Percentiles rank a stretch among this genome's conserved stretches.
phyloP scores from a whole-genome alignment of 2,113 vertebrate species.

The Synodontis membranacea region DNA sequence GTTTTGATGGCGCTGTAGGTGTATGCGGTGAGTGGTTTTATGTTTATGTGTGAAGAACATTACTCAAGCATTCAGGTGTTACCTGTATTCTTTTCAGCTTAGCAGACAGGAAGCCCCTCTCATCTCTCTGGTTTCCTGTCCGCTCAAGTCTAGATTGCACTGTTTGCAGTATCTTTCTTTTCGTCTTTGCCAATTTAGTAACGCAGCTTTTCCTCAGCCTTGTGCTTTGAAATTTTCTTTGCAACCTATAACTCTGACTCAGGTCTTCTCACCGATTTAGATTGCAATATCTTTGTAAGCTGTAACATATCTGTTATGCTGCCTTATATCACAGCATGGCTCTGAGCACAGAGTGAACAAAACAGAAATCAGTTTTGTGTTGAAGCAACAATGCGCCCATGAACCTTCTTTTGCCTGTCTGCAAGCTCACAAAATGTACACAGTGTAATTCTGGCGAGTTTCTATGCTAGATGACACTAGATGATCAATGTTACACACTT shows the following conservation, averaged over 20 bases:
- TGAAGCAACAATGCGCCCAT: neutral
- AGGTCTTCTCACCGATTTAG: neutral
- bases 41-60: conserved; percentile 45
- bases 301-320: neutral
- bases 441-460: neutral
- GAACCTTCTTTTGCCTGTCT: neutral
- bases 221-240: conserved; percentile 2
- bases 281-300: neutral
- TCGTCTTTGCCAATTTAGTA: conserved; percentile 22
- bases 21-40: conserved; percentile 43
- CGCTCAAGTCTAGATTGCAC: conserved; percentile 20
- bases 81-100: conserved; percentile 38
- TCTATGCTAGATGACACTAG: neutral
- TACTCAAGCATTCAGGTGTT: conserved; percentile 47
- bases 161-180: conserved; percentile 9
- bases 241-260: neutral
- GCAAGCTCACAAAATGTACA: neutral
- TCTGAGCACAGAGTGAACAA: neutral
- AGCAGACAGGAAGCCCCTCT: conserved; percentile 50
- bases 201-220: conserved; percentile 17
- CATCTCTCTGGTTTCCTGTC: conserved; percentile 51
- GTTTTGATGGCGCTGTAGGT: conserved; percentile 30
- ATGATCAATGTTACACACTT: neutral
- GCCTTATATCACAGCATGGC: neutral
- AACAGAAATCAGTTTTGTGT: neutral